Evolutionary conservation across 2,113 vertebrate species (phyloP).

Genomic region (Plotosus lineatus): DNA sequence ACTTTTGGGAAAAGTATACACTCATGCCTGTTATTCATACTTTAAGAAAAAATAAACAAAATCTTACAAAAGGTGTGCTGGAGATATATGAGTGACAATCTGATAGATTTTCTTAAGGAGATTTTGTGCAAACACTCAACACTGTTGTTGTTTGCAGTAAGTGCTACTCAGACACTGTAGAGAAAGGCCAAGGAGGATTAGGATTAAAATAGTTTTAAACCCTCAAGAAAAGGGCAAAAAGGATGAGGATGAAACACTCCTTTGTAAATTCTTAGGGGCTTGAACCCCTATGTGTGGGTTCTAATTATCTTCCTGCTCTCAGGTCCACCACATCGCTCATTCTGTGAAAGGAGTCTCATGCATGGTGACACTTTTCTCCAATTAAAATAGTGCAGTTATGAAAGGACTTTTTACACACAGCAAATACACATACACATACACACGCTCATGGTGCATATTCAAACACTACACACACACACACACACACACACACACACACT

Average conservation of each 20-base stretch:
- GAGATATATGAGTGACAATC: background rate
- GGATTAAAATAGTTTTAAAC: background rate
- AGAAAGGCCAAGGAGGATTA: background rate
- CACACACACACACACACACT: slow-evolving; percentile 22
- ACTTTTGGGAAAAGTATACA: background rate
- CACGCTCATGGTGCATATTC: background rate
- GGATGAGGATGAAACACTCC: background rate
- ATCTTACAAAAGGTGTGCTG: background rate
- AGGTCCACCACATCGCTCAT: background rate
- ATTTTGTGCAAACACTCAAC: background rate
- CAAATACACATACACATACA: slow-evolving; percentile 3
- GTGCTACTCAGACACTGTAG: background rate
- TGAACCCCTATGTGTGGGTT: background rate
- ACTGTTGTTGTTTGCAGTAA: background rate
- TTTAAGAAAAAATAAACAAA: background rate
- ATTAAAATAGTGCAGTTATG: slow-evolving; percentile 17
- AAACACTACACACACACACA: background rate
- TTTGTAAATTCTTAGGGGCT: background rate
- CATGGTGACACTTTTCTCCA: background rate
- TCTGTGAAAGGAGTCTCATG: background rate
- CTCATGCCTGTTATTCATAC: background rate
- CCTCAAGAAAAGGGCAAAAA: background rate
- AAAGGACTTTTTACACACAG: slow-evolving; percentile 1
- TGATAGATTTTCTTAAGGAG: background rate
- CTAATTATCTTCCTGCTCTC: slow-evolving; percentile 11